phyloP scores from a whole-genome alignment of 2,113 vertebrate genomes.

The Columba livia region DNA sequence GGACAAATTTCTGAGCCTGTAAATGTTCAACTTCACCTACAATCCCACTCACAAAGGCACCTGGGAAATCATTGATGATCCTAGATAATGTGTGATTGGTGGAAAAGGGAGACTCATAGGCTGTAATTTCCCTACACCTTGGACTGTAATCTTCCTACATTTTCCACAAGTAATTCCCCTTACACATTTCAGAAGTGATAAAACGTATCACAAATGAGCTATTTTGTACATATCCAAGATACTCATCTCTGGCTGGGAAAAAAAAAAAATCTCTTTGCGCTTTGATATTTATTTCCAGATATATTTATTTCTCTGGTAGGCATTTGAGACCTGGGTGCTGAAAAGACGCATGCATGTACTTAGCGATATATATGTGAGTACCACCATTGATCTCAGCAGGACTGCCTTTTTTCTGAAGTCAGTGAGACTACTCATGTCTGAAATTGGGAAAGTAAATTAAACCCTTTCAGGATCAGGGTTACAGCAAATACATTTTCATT shows the following conservation, averaged over 20 bases:
- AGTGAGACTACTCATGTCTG: not conserved
- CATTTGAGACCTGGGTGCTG: slow-evolving; percentile 12
- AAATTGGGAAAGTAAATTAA: slow-evolving; percentile 33
- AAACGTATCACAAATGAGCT: slow-evolving; percentile 46
- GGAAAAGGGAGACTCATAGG: not conserved
- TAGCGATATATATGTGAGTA: not conserved
- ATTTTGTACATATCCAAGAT: slow-evolving; percentile 31
- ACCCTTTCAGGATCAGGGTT: not conserved
- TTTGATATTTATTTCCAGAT: slow-evolving; percentile 43
- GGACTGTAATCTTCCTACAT: not conserved
- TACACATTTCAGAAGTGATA: slow-evolving; percentile 25
- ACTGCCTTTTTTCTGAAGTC: slow-evolving; percentile 17
- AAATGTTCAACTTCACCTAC: slow-evolving; percentile 56
- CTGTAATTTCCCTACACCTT: not conserved
- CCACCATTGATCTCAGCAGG: slow-evolving; percentile 56
- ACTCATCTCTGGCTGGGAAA: not conserved
- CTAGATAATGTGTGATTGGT: not conserved
- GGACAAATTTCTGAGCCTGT: slow-evolving; percentile 60
- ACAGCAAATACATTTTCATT: not conserved
- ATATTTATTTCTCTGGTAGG: not conserved
- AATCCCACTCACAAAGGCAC: not conserved
- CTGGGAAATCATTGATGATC: slow-evolving; percentile 9
- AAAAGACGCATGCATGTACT: slow-evolving; percentile 12
- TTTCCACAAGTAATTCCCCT: slow-evolving; percentile 46
- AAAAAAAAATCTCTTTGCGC: not conserved